Base-by-base conservation (phyloP, 2,888 invertebrate genomes). In the Drosophila siamana region DNA sequence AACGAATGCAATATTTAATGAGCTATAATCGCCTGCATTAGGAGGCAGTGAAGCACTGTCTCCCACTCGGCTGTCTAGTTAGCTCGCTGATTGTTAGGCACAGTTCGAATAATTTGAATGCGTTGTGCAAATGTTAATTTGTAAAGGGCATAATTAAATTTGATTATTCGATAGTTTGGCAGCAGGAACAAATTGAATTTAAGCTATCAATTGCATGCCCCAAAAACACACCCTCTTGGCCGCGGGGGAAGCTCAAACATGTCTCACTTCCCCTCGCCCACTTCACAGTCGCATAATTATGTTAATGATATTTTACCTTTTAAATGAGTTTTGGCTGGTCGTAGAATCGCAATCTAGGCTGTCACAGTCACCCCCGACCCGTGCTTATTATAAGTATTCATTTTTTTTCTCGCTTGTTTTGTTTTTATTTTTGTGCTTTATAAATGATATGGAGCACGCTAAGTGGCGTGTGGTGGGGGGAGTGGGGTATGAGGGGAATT, bases 121-220 rank as follows among this genome's bases (percentile, higher is more conserved):
- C 40, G 48, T 44, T 60, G 36, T 26, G 50, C 43, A 66, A 65
- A 63, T 44, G 79, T 68, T 77, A 77, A 79, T 79, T 78, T 79
- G 74, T 63, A 62, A 76, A 79, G 63, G 51, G 36, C 48, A 55
- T 74, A 74, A 79, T 76, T 74, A 57, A 78, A 76, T 69, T 73
- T 59, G 66, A 79, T 71, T 74, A 61, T 48, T 59, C 60, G 60
- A 71, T 67, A 75, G 63, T 64, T 60, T 51, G 47, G 22, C 22
- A 11, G 44, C 59, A 40, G 24, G 52, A 16, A 46, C 43, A 60
- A 68, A 72, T 63, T 59, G 51, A 65, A 70, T 66, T 59, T 59
- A n/a, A 46, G 26, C 11, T 50, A 22, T 41, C 48, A 50, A 59
- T 48, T 48, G 43, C 43, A 43, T n/a, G 30, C 2, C 9, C 50